Evolutionary conservation across 2,888 invertebrate species (phyloP).

Genomic region (Drosophila parthenogenetica): DNA sequence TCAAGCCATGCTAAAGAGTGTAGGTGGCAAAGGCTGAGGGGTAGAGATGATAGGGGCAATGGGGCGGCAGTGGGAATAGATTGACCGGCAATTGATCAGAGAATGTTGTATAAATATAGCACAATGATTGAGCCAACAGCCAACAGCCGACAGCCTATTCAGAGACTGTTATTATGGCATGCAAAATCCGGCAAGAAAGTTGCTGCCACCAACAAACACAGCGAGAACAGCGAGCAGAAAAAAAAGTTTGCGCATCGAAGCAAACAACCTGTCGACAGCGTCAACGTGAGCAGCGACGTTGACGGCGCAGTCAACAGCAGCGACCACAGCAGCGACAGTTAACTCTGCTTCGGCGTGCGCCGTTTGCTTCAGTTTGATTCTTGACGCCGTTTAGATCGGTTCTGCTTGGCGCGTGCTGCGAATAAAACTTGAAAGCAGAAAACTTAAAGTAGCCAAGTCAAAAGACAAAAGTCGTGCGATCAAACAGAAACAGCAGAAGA

Average conservation of each 20-base stretch:
- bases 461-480: not conserved
- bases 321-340: slow-evolving; percentile 35
- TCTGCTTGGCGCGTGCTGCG: slow-evolving; percentile 68
- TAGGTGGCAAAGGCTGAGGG: not conserved
- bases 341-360: slow-evolving; percentile 52
- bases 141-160: slow-evolving; percentile 26
- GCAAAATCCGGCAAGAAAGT: slow-evolving; percentile 76
- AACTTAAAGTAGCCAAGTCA: slow-evolving; percentile 16
- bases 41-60: not conserved
- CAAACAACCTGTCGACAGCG: slow-evolving; percentile 66
- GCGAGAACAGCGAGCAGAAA: slow-evolving; percentile 28
- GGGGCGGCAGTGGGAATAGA: slow-evolving; percentile 3
- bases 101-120: slow-evolving; percentile 58
- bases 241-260: slow-evolving; percentile 72
- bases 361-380: slow-evolving; percentile 84
- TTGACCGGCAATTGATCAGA: slow-evolving; percentile 47
- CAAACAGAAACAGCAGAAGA: slow-evolving; percentile 13
- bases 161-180: slow-evolving; percentile 62
- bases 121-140: slow-evolving; percentile 38
- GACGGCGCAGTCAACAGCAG: slow-evolving; percentile 18
- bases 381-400: slow-evolving; percentile 85
- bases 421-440: slow-evolving; percentile 28
- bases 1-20: slow-evolving; percentile 7
- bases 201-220: slow-evolving; percentile 62
- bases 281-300: slow-evolving; percentile 40